Base-by-base conservation (phyloP, 2,797 vertebrate species). In the Geotria australis region DNA sequence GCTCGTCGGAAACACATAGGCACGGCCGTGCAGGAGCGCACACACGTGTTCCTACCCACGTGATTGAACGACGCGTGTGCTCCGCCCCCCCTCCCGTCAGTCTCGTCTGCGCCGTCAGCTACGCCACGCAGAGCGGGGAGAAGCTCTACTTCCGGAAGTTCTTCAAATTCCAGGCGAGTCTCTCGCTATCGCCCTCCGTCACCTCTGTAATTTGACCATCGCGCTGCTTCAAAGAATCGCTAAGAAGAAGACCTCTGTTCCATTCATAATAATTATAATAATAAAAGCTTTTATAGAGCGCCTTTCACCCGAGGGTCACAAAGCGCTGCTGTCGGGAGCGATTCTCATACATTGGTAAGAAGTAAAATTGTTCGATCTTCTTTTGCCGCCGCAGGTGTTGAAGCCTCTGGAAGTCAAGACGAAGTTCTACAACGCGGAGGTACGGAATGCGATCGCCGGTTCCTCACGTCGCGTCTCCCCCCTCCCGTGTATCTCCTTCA, bases 121-220 rank as follows among this genome's bases (percentile, higher is more conserved):
- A 98, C 60, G 93, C 89, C 63, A 86, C 78, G 1, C 86, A 94
- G 62, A 73, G 72, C 3, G 85, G 85, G 66, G 89, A 98, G 70
- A 96, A 96, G 70, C 83, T 98, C 70, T 98, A 98, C 69, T 98
- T 98, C 70, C 78, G 91, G 63, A 98, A 98, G 68, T 98, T 98
- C 76, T 98, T 98, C 73, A 98, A 95, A 73, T 98, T 98, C 73
- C 91, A 98, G 89, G 89, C 98, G 74, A 61, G 11, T 6, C 24
- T 8, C 24, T 8, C 15, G 47, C 15, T 45, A 10, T 45, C 45
- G 13, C n/a, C 10, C 10, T 68, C 56, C 57, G 10, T 58, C 45
- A 15, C 10, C 13, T n/a, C 10, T 53, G 7, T n/a, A 47, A 10
- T 47, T 8, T 59, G n/a, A n/a, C n/a, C n/a, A n/a, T n/a, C n/a